Evolutionary conservation across 2,888 invertebrate genomes (phyloP).

Genomic region (Pegoplata infirma): DNA sequence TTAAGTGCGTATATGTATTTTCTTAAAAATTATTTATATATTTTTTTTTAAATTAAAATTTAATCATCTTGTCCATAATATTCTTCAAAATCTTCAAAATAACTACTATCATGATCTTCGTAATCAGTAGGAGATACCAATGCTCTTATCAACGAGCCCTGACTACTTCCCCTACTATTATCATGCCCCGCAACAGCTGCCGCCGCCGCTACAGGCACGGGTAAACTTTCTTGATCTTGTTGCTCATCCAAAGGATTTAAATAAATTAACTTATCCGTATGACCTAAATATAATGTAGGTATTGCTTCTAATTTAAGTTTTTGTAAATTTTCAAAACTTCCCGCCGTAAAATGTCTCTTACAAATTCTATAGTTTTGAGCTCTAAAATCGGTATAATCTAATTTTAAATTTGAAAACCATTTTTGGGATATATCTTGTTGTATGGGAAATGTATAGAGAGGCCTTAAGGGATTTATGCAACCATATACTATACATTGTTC

Average conservation of each 20-base stretch:
- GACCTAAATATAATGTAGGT: slow-evolving; percentile 70
- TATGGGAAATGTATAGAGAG: slow-evolving; percentile 66
- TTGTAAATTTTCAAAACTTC: slow-evolving; percentile 62
- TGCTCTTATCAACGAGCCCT: slow-evolving; percentile 29
- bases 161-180: slow-evolving; percentile 59
- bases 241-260: slow-evolving; percentile 38
- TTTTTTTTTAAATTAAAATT: background rate
- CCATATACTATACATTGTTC: slow-evolving; percentile 59
- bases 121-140: slow-evolving; percentile 53
- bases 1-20: background rate
- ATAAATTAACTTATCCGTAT: slow-evolving; percentile 67
- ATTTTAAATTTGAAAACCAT: slow-evolving; percentile 71
- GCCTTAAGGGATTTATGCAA: slow-evolving; percentile 47
- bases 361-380: slow-evolving; percentile 66
- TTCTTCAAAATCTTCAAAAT: slow-evolving; percentile 60
- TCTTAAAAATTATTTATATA: background rate
- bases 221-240: slow-evolving; percentile 26
- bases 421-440: slow-evolving; percentile 68
- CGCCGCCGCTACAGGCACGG: background rate
- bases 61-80: slow-evolving; percentile 55
- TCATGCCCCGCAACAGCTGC: slow-evolving; percentile 9
- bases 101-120: slow-evolving; percentile 61
- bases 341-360: slow-evolving; percentile 68
- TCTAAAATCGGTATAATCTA: slow-evolving; percentile 60
- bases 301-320: slow-evolving; percentile 69